Evolutionary conservation across 2,113 vertebrate species (phyloP), one percentile per base, ranked within the genome.

Genomic region (Bubalus kerabau): DNA sequence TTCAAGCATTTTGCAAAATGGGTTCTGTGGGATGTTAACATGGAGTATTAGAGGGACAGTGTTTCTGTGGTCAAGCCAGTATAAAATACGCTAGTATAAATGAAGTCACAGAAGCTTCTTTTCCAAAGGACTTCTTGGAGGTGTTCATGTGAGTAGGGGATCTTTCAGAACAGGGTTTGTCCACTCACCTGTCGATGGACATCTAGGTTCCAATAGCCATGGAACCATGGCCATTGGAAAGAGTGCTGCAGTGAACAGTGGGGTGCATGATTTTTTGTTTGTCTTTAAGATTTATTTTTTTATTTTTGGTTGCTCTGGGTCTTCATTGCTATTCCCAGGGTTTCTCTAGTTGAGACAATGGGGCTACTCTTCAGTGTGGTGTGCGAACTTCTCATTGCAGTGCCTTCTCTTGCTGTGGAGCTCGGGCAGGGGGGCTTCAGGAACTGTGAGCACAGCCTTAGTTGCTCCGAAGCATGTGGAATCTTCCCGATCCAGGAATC

Each of bases 121-220:
- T 46, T 15, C 76, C 24, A 11, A 17, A 11, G 23, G 84, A 74
- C 28, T 50, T 32, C 50, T 10, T 54, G 71, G 56, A 80, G 62
- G 19, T 67, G 40, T 46, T 48, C 19, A 0, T 1, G 3, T 10
- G 40, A 5, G 0, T 0, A 13, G 17, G 9, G 12, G 48, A 11
- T 40, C 57, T 85, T 85, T 28, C 48, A 10, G 57, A 56, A 56
- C 7, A 23, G 6, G 52, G 43, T 15, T 16, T n/a, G 26, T 11
- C 71, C 71, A 14, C 36, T 43, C 71, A 43, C 43, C 36, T 76
- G 36, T 26, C 5, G 0, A 24, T 76, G 71, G 36, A 14, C 71
- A 36, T 43, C 71, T 24, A 76, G 1, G 36, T 62, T 62, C 28
- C 28, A 15, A 7, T 30, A 62, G 59, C 59, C 59, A 7, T 30